Conservation (phyloP, 2,888 invertebrate genomes). For the Cyclophora punctaria region DNA sequence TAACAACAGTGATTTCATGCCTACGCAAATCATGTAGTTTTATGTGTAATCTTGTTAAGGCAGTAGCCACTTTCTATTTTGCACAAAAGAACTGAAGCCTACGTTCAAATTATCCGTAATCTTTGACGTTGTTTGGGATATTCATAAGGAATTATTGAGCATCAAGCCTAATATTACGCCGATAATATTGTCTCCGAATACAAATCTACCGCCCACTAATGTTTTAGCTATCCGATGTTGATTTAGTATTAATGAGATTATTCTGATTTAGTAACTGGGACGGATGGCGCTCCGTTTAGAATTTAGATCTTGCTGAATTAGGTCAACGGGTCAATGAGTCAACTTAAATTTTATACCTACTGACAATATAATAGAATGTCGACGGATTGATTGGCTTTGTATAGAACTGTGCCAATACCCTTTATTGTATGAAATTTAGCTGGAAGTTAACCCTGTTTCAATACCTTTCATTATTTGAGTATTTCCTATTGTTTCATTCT, state of each 20-base stretch:
- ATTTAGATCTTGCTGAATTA: slow-evolving; percentile 16
- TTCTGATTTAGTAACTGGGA: slow-evolving; percentile 22
- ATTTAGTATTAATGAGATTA: slow-evolving; percentile 28
- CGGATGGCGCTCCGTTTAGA: slow-evolving; percentile 30
- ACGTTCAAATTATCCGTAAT: not conserved
- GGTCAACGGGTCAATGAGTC: slow-evolving; percentile 35
- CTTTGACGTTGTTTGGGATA: slow-evolving; percentile 6
- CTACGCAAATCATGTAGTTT: too few species aligned
- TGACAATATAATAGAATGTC: too few species aligned
- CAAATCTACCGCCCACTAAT: slow-evolving; percentile 4
- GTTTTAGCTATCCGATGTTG: slow-evolving; percentile 7
- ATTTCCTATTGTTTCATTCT: too few species aligned
- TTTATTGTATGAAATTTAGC: too few species aligned
- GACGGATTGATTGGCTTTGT: too few species aligned
- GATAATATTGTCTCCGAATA: slow-evolving; percentile 1
- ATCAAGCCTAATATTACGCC: not conserved
- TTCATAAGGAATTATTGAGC: slow-evolving; percentile 12
- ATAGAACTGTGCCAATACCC: too few species aligned
- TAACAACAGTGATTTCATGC: not conserved
- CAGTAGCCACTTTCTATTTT: not conserved
- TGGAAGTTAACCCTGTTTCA: too few species aligned
- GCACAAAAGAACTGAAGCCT: not conserved
- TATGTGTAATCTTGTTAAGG: not conserved
- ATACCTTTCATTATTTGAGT: too few species aligned
- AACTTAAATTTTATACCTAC: too few species aligned